Conservation (phyloP, 2,888 invertebrate species). For the Sminthurinus aureus region DNA sequence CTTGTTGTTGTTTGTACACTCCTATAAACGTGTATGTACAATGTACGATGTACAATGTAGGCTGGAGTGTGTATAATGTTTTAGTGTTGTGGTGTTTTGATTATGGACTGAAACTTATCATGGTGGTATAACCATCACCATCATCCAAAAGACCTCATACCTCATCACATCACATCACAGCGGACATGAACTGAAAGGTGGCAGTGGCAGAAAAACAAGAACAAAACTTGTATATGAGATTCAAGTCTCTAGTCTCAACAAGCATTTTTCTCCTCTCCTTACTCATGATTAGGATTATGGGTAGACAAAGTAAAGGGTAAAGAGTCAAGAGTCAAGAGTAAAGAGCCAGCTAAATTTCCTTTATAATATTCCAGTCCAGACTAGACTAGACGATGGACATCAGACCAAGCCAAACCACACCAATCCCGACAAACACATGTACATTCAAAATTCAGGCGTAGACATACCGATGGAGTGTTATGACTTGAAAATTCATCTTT, state of each 20-base stretch:
- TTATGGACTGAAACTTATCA: background rate
- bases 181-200: slow-evolving; percentile 10
- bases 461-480: background rate
- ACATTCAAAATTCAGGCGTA: background rate
- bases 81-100: too few species aligned
- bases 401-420: too few species aligned
- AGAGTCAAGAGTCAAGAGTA: too few species aligned
- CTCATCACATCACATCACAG: slow-evolving; percentile 10
- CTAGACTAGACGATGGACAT: background rate
- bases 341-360: too few species aligned
- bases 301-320: too few species aligned
- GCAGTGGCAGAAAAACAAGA: slow-evolving; percentile 11
- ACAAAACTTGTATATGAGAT: background rate
- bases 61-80: too few species aligned
- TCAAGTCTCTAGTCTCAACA: background rate
- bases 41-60: background rate
- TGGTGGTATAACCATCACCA: background rate
- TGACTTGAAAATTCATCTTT: background rate
- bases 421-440: background rate
- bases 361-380: background rate
- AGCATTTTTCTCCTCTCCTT: background rate
- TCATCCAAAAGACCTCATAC: background rate
- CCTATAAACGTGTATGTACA: background rate
- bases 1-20: background rate
- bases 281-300: background rate